Evolutionary conservation across 2,113 vertebrate species (phyloP).

Genomic region (Bucco capensis): DNA sequence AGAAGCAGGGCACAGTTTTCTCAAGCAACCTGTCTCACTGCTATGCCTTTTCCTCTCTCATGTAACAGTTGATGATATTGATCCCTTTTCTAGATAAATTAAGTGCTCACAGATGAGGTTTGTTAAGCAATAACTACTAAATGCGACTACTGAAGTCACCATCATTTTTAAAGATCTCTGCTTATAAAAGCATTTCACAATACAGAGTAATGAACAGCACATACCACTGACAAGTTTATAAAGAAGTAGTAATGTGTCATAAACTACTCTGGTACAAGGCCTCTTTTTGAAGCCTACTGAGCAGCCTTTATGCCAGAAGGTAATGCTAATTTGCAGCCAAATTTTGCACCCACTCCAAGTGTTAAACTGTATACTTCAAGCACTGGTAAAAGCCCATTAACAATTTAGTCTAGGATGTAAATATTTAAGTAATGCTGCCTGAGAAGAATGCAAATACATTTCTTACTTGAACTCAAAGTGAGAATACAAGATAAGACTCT

Average conservation of each 20-base stretch:
- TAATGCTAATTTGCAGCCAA: not conserved
- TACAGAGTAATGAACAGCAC: not conserved
- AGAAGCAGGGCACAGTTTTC: not conserved
- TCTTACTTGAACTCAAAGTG: not conserved
- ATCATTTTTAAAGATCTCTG: not conserved
- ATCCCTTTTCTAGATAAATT: not conserved
- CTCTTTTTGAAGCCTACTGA: not conserved
- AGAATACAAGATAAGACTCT: not conserved
- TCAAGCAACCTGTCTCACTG: not conserved
- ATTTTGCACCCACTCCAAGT: not conserved
- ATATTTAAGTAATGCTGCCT: not conserved
- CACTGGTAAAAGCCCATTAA: not conserved
- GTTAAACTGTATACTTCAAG: not conserved
- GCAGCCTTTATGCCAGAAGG: not conserved
- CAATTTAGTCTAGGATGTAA: not conserved
- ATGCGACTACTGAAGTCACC: not conserved
- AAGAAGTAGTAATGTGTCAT: not conserved
- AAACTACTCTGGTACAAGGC: not conserved
- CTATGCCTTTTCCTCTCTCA: not conserved
- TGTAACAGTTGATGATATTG: not conserved
- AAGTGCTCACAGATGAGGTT: not conserved
- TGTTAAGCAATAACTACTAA: not conserved
- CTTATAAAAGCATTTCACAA: not conserved
- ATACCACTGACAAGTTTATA: not conserved
- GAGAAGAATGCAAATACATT: not conserved